phyloP scores from a whole-genome alignment of 2,113 vertebrate genomes.

The Aspidoscelis tigris region DNA sequence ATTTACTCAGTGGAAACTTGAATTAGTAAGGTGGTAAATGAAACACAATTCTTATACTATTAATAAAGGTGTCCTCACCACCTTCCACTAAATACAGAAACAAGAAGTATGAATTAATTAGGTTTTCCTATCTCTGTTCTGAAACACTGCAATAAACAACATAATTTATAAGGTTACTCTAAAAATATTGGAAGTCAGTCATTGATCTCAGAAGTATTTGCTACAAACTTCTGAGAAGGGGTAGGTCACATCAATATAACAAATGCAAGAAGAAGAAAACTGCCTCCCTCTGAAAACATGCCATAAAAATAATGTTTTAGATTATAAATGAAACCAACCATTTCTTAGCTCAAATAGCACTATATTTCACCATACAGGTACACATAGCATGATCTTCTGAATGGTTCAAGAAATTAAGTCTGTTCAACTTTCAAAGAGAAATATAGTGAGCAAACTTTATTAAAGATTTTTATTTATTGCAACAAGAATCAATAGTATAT shows the following conservation, averaged over 20 bases:
- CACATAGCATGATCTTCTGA: not conserved
- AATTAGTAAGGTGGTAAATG: not conserved
- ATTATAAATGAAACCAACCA: not conserved
- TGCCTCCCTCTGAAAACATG: not conserved
- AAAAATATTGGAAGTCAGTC: not conserved
- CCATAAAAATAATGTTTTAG: not conserved
- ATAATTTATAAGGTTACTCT: not conserved
- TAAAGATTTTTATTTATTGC: no score
- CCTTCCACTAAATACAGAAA: not conserved
- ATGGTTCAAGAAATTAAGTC: not conserved
- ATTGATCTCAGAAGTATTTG: not conserved
- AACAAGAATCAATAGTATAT: no score
- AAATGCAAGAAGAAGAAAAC: not conserved
- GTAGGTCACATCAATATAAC: not conserved
- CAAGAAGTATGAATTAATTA: not conserved
- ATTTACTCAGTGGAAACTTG: constrained; percentile 11
- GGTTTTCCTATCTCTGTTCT: not conserved
- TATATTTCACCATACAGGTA: not conserved
- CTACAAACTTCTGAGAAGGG: not conserved
- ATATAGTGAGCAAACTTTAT: no score
- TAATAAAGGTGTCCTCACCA: not conserved
- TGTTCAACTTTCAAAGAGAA: not conserved
- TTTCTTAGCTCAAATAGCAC: not conserved
- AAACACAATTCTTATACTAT: not conserved
- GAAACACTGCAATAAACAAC: not conserved